Evolutionary conservation across 2,888 invertebrate genomes (phyloP).

Genomic region (Desoria tigrina): DNA sequence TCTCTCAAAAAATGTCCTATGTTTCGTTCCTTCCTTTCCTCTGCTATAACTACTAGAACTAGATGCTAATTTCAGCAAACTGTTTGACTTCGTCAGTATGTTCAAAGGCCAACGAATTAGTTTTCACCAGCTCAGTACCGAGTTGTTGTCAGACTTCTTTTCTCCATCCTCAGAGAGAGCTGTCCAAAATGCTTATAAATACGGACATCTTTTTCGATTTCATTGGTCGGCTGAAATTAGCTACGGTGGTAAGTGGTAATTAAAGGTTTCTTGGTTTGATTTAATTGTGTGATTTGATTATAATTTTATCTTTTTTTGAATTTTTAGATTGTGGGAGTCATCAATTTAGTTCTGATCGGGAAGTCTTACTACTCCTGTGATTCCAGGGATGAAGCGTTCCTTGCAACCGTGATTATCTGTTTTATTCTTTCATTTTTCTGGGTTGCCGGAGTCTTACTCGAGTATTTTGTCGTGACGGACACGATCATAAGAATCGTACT

Average conservation of each 20-base stretch:
- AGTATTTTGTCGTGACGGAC: constrained; percentile 25
- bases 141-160: no score
- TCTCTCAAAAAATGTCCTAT: no score
- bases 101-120: no score
- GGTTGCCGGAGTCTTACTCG: constrained; percentile 31
- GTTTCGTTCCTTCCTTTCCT: no score
- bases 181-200: constrained; percentile 5
- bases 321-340: constrained; percentile 33
- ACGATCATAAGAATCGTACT: constrained; percentile 35
- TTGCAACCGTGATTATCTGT: constrained; percentile 40
- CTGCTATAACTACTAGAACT: background rate
- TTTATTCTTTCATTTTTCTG: constrained; percentile 34
- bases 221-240: constrained; percentile 36
- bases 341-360: constrained; percentile 31
- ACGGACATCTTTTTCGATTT: constrained; percentile 37
- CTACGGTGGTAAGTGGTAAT: constrained; percentile 32
- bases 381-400: constrained; percentile 38
- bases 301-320: constrained; percentile 8
- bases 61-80: no score
- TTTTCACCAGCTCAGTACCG: no score
- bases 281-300: background rate
- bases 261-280: background rate
- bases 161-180: no score
- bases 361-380: constrained; percentile 18
- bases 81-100: no score